phyloP scores from a whole-genome alignment of 2,797 vertebrate genomes.

The Lutjanus argentimaculatus region DNA sequence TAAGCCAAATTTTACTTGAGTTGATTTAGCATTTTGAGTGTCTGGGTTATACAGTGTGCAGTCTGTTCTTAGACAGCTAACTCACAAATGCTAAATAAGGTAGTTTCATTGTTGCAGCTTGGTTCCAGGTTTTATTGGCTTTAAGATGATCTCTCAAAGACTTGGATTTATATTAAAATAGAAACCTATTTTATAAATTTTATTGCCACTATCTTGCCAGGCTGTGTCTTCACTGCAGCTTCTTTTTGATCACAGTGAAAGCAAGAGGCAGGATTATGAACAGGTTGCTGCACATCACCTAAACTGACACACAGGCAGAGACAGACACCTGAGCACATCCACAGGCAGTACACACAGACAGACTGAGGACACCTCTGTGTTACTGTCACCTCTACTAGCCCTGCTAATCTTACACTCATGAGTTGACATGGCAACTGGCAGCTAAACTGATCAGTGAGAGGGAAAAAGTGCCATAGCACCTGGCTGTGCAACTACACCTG shows the following conservation, averaged over 20 bases:
- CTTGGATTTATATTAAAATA: constrained; percentile 12
- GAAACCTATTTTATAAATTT: not conserved
- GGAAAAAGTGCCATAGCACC: constrained; percentile 38
- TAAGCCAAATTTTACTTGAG: not conserved
- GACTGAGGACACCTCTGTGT: constrained; percentile 31
- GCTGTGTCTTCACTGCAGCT: not conserved
- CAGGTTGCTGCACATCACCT: constrained; percentile 35
- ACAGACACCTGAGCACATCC: constrained; percentile 14
- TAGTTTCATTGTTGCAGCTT: constrained; percentile 3
- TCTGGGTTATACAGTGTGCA: not conserved
- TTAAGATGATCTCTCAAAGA: constrained; percentile 23
- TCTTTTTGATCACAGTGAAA: constrained; percentile 22
- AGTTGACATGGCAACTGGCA: constrained; percentile 54
- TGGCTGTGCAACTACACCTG: constrained; percentile 54
- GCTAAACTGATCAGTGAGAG: constrained; percentile 55
- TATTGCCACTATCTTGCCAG: not conserved
- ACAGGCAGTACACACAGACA: constrained; percentile 19
- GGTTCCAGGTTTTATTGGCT: constrained; percentile 15
- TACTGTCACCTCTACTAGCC: constrained; percentile 22
- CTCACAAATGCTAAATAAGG: not conserved
- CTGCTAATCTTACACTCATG: constrained; percentile 33
- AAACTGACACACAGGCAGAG: constrained; percentile 20
- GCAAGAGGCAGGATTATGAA: constrained; percentile 32
- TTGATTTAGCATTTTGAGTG: not conserved
- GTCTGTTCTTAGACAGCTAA: constrained; percentile 1